Evolutionary conservation across 2,888 invertebrate genomes (phyloP), one percentile per base, ranked within the genome.

Genomic region (Spicauda simplicius): DNA sequence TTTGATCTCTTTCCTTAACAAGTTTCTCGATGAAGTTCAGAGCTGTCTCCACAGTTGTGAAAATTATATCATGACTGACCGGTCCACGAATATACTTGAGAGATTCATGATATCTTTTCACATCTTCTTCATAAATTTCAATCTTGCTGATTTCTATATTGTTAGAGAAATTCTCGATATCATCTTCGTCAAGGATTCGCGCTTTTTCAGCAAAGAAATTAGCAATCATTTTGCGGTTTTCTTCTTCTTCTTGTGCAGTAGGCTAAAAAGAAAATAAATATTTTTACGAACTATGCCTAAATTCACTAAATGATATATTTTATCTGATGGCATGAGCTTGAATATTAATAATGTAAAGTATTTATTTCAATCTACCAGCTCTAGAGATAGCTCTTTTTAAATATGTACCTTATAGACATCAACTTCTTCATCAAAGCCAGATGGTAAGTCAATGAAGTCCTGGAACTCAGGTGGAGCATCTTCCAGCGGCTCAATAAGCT

Each of bases 71-170:
- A 16, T 59, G 64, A 14, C 57, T 57, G 20, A 64, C 41, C 8
- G 64, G 64, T 0, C 41, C 57, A 0, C 58, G 52, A 4, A 25
- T 50, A 41, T 58, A 58, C 14, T 53, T 58, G 14, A 64, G 52
- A 0, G 20, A 8, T 8, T 58, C n/a, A 12, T 58, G 58, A n/a
- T 64, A 64, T 18, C 41, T 18, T 6, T 58, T 64, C 0, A 64
- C 25, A 4, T 64, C 64, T 14, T 64, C 64, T 3, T 37, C 64
- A 18, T 58, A 58, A 5, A 64, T 58, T n/a, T 64, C 64, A 14
- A 64, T 64, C 37, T 64, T 64, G 41, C 53, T 58, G 33, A 64
- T 64, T 18, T 37, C 41, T 8, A 64, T 58, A 12, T 64, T 33
- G 11, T 41, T 58, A 0, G 52, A 53, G 14, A 52, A 41, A 6